Conservation (phyloP, 2,797 vertebrate species). For the Falco biarmicus region DNA sequence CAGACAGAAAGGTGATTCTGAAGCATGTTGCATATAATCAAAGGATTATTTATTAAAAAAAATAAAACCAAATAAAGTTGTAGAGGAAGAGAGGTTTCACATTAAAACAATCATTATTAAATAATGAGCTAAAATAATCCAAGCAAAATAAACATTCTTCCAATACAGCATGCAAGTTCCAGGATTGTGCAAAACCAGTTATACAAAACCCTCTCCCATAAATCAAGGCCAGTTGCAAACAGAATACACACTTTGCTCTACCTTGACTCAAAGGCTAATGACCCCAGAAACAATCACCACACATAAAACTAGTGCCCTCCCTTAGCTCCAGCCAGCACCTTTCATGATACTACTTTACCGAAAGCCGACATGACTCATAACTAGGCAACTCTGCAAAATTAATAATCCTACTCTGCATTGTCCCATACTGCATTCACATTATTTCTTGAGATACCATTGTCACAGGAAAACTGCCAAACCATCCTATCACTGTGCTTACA, state of each 20-base stretch:
- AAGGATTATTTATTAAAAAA: background rate
- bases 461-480: constrained; percentile 22
- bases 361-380: background rate
- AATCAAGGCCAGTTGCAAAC: background rate
- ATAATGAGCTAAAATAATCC: background rate
- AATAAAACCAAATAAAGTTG: background rate
- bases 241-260: background rate
- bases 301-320: background rate
- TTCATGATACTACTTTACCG: background rate
- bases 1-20: background rate
- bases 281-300: constrained; percentile 20
- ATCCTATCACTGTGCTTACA: background rate
- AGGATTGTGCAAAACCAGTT: background rate
- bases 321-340: background rate
- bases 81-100: background rate
- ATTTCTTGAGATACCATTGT: constrained; percentile 44
- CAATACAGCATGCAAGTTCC: background rate
- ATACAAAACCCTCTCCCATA: background rate
- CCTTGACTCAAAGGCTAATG: background rate
- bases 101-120: background rate
- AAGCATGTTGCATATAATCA: background rate
- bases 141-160: constrained; percentile 10
- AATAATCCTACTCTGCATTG: constrained; percentile 33
- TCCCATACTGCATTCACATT: constrained; percentile 19
- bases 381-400: constrained; percentile 17